Evolutionary conservation across 2,888 invertebrate genomes (phyloP).

Genomic region (Perizoma affinitatum): DNA sequence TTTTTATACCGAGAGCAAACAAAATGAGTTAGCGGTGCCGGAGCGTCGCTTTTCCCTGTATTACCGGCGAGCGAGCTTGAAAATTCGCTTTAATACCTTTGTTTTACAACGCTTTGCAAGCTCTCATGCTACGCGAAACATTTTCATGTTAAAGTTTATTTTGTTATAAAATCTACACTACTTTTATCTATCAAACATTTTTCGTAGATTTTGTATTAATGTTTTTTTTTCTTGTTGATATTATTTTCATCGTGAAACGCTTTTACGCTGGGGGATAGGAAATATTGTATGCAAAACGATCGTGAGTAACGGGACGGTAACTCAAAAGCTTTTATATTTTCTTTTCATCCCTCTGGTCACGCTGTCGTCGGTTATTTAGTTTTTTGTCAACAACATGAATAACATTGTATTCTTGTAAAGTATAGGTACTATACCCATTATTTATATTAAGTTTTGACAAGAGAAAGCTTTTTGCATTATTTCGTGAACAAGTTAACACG

Average conservation of each 20-base stretch:
- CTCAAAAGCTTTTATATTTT: constrained; percentile 34
- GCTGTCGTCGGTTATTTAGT: constrained; percentile 30
- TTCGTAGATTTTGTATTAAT: constrained; percentile 41
- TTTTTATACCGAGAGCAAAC: constrained; percentile 77
- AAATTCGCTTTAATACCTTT: constrained; percentile 82
- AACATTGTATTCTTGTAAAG: constrained; percentile 3
- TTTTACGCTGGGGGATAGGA: constrained; percentile 17
- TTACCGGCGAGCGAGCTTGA: constrained; percentile 69
- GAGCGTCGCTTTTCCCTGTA: constrained; percentile 71
- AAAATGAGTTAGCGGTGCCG: constrained; percentile 77
- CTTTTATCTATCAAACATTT: constrained; percentile 40
- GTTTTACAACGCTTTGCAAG: constrained; percentile 77
- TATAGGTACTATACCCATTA: not conserved
- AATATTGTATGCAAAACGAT: constrained; percentile 31
- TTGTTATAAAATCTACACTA: constrained; percentile 59
- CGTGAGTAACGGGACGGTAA: constrained; percentile 22
- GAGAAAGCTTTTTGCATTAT: not conserved
- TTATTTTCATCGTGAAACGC: constrained; percentile 20
- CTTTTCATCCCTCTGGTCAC: constrained; percentile 32
- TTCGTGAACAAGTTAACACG: not conserved
- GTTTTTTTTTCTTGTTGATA: constrained; percentile 28
- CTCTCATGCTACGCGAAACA: constrained; percentile 71
- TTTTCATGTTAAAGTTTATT: constrained; percentile 60
- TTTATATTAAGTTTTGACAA: constrained; percentile 3
- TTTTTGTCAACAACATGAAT: constrained; percentile 21